A percentile compares a stretch with the other conserved stretches of the same genome.
Conservation (phyloP, 1,140 invertebrate genomes). For the Anoplolepis gracilipes region DNA sequence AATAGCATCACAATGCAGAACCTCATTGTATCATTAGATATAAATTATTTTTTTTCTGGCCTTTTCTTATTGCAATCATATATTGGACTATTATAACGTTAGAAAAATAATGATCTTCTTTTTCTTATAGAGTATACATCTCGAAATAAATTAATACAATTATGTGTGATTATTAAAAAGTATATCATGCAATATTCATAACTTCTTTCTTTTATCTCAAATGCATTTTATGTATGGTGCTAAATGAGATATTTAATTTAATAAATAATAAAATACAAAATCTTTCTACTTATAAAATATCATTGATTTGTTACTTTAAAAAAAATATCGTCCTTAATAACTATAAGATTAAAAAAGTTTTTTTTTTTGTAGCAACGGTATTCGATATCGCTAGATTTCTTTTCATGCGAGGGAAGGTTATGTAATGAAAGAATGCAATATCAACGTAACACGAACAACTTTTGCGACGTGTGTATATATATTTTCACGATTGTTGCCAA, state of each 20-base stretch:
- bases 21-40: too few species aligned
- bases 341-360: not conserved
- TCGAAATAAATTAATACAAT: not conserved
- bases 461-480: constrained; percentile 67
- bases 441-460: constrained; percentile 10
- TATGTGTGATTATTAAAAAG: not conserved
- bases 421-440: constrained; percentile 39
- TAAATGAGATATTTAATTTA: not conserved
- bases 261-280: not conserved
- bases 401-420: not conserved
- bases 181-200: not conserved
- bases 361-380: not conserved
- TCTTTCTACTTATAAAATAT: not conserved
- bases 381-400: not conserved
- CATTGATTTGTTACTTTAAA: not conserved
- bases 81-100: not conserved
- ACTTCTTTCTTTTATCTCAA: not conserved
- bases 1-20: too few species aligned
- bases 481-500: constrained; percentile 78
- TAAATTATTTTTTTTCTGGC: too few species aligned
- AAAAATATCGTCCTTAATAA: not conserved
- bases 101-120: not conserved
- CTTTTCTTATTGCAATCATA: too few species aligned
- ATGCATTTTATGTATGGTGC: not conserved
- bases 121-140: too few species aligned